These are phyloP conservation scores for Cecropterus lyciades DNA, from an alignment of 1,140 invertebrate species.

Conservation along the genomic window DNA sequence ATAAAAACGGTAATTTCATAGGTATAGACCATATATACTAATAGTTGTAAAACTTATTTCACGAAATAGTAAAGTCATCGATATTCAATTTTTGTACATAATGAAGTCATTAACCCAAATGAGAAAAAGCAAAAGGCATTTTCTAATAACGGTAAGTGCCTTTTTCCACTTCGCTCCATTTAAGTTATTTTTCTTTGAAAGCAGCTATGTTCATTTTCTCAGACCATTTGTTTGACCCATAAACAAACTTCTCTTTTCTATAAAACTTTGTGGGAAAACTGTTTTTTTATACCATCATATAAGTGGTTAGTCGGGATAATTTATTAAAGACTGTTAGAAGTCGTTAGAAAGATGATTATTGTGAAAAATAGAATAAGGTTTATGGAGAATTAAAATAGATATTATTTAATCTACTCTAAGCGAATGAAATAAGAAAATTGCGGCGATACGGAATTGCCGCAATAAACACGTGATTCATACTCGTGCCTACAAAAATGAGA, in stretches of 20 bases:
- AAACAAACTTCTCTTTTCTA: neutral
- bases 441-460: too few species aligned
- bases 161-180: constrained; percentile 12
- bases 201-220: neutral
- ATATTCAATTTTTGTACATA: neutral
- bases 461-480: too few species aligned
- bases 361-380: too few species aligned
- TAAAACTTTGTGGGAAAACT: neutral
- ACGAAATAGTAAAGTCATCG: constrained; percentile 1
- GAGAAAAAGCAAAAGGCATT: neutral
- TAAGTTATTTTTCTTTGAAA: constrained; percentile 5
- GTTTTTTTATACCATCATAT: neutral
- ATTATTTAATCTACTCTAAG: too few species aligned
- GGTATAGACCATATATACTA: too few species aligned
- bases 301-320: neutral
- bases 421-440: too few species aligned
- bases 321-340: too few species aligned
- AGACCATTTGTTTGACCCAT: neutral
- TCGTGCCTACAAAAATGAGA: too few species aligned
- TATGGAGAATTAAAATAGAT: too few species aligned
- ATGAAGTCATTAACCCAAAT: neutral
- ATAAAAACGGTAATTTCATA: too few species aligned
- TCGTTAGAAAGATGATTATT: too few species aligned
- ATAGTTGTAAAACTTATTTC: too few species aligned
- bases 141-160: constrained; percentile 2